phyloP scores from a whole-genome alignment of 2,797 vertebrate species.

The Eulemur coronatus region DNA sequence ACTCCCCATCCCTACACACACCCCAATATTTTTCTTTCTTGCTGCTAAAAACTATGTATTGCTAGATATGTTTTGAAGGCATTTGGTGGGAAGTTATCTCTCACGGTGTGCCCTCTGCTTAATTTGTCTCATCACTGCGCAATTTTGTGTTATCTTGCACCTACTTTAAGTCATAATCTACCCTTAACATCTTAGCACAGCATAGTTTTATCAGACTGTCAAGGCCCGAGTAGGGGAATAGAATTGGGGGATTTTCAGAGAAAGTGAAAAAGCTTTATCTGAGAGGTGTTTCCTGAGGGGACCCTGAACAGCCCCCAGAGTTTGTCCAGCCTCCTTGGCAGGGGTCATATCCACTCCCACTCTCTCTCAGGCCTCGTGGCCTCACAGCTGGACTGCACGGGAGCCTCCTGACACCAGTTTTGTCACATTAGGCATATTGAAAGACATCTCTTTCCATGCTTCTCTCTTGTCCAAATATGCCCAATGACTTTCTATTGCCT shows the following conservation, averaged over 20 bases:
- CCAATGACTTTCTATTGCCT: background rate
- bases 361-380: background rate
- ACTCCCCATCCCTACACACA: background rate
- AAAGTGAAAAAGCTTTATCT: background rate
- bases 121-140: background rate
- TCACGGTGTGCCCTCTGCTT: background rate
- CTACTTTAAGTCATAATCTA: background rate
- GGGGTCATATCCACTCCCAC: background rate
- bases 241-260: background rate
- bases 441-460: background rate
- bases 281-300: background rate
- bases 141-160: conserved; percentile 5
- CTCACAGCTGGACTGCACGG: background rate
- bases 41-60: background rate
- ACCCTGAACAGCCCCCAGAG: background rate
- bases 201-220: background rate
- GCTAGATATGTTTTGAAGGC: background rate
- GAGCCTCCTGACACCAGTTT: background rate
- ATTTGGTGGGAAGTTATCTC: background rate
- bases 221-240: background rate
- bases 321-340: background rate
- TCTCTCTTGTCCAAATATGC: background rate
- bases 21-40: background rate
- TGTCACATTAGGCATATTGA: background rate
- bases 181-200: background rate